phyloP scores from a whole-genome alignment of 1,140 invertebrate genomes.

The Phortica variegata region DNA sequence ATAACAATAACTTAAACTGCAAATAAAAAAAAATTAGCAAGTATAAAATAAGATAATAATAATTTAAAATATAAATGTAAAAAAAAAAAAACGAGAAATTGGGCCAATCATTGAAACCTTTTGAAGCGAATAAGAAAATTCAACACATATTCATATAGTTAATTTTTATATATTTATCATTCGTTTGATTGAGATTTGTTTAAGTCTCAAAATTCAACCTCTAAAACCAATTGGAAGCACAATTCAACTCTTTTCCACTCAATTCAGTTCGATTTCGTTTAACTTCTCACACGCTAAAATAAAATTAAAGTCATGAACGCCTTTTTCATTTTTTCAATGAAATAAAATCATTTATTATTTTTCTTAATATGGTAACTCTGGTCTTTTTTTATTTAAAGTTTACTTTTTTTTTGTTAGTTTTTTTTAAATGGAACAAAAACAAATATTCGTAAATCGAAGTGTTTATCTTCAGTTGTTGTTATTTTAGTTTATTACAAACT shows the following conservation, averaged over 20 bases:
- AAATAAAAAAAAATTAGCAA: conserved; percentile 22
- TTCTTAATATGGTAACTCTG: too few species aligned
- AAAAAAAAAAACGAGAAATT: conserved; percentile 54
- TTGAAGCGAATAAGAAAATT: not conserved
- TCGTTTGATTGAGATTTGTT: conserved; percentile 17
- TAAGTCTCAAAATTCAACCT: conserved; percentile 25
- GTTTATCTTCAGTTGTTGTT: too few species aligned
- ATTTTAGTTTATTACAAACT: not conserved
- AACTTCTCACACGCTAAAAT: too few species aligned
- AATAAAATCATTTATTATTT: conserved; percentile 39
- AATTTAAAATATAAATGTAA: conserved; percentile 31
- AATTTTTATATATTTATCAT: conserved; percentile 18
- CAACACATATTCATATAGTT: too few species aligned
- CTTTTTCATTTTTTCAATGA: conserved; percentile 38
- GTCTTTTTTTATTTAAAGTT: conserved; percentile 1
- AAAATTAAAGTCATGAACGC: conserved; percentile 40
- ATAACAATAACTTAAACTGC: conserved; percentile 20
- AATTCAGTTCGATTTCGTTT: too few species aligned
- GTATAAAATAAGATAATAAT: conserved; percentile 11
- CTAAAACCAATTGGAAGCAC: conserved; percentile 50
- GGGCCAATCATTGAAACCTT: conserved; percentile 45
- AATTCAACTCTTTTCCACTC: conserved; percentile 39
- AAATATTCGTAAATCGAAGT: too few species aligned
- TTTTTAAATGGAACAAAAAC: too few species aligned
- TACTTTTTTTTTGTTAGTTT: not conserved